Evolutionary conservation across 2,797 vertebrate species (phyloP).

Genomic region (Pristis pectinata): DNA sequence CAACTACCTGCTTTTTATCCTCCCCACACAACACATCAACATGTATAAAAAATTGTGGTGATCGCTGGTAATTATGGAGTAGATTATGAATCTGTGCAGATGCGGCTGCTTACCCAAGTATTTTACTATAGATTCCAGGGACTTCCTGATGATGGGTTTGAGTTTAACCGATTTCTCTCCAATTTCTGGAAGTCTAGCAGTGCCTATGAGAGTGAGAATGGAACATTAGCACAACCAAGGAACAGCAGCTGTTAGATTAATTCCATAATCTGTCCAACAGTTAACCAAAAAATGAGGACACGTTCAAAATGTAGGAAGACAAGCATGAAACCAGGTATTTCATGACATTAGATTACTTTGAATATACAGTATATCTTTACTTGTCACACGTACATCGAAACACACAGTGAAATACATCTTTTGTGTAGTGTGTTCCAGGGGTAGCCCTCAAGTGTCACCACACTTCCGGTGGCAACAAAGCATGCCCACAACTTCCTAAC

Average conservation of each 20-base stretch:
- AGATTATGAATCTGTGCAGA: not conserved
- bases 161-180: constrained; percentile 38
- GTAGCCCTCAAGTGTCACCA: too few relatives aligned
- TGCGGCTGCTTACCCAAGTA: constrained; percentile 35
- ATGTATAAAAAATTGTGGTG: not conserved
- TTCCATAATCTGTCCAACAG: not conserved
- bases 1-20: not conserved
- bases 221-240: not conserved
- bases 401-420: too few relatives aligned
- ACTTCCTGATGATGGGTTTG: constrained; percentile 40
- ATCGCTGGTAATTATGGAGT: not conserved
- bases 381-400: too few relatives aligned
- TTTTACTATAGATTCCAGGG: constrained; percentile 41
- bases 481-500: too few relatives aligned
- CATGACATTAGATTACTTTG: too few relatives aligned
- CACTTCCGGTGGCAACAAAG: too few relatives aligned
- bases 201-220: constrained; percentile 25
- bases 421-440: too few relatives aligned
- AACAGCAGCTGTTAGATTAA: not conserved
- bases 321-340: too few relatives aligned
- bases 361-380: too few relatives aligned
- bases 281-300: not conserved
- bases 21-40: too few relatives aligned
- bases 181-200: constrained; percentile 38
- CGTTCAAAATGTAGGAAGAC: not conserved